Conservation (phyloP, 2,888 invertebrate genomes). For the Oxycera nigricornis region DNA sequence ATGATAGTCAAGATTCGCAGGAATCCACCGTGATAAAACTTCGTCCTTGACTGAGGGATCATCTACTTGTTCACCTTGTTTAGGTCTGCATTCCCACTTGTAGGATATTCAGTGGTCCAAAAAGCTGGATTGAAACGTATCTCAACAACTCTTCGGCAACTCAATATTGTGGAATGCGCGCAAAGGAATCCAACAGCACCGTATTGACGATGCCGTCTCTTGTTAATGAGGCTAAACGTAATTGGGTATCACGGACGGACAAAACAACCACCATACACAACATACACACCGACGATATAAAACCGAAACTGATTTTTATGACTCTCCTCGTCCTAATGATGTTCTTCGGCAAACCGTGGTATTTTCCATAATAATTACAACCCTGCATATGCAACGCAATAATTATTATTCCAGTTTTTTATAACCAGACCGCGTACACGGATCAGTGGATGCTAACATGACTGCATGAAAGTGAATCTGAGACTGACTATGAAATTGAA, state of each 20-base stretch:
- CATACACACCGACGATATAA: slow-evolving; percentile 9
- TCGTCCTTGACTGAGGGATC: too few relatives aligned
- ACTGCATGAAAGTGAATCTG: too few relatives aligned
- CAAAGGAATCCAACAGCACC: slow-evolving; percentile 4
- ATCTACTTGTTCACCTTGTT: too few relatives aligned
- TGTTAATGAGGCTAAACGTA: slow-evolving; percentile 22
- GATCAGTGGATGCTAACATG: too few relatives aligned
- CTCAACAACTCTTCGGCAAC: too few relatives aligned
- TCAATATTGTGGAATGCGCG: slow-evolving; percentile 6
- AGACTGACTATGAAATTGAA: too few relatives aligned
- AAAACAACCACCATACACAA: neutral
- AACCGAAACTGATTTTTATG: slow-evolving; percentile 25
- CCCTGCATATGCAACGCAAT: slow-evolving; percentile 5
- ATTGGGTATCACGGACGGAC: slow-evolving; percentile 31
- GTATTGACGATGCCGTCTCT: slow-evolving; percentile 19
- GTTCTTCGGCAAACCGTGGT: slow-evolving; percentile 22
- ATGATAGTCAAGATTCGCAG: too few relatives aligned
- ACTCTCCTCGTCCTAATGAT: slow-evolving; percentile 17
- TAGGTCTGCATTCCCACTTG: too few relatives aligned
- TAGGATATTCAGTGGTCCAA: too few relatives aligned
- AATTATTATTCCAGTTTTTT: neutral
- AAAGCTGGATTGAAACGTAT: too few relatives aligned
- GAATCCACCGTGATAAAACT: too few relatives aligned
- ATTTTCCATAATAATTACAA: slow-evolving; percentile 32
- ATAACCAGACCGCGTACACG: too few relatives aligned